A percentile compares a stretch with the other conserved stretches of the same genome.
Conservation (phyloP, 2,888 invertebrate genomes). For the Notocelia uddmanniana region DNA sequence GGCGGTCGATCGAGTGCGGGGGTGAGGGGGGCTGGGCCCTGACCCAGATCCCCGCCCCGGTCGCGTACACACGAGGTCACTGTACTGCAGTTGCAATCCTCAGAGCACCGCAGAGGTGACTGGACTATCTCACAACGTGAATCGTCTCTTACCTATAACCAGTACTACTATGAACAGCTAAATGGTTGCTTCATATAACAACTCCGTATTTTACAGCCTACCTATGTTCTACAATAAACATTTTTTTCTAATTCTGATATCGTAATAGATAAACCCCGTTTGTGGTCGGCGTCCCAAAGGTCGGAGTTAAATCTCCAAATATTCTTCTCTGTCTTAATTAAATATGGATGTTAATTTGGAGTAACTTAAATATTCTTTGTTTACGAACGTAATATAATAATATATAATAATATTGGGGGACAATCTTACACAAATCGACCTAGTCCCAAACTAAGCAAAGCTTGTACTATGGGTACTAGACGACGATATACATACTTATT, state of each 20-base stretch:
- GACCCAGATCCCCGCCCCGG: constrained; percentile 69
- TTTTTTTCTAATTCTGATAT: no score
- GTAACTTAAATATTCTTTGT: constrained; percentile 2
- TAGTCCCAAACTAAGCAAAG: no score
- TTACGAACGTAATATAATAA: constrained; percentile 15
- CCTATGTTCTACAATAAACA: no score
- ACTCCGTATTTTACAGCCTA: no score
- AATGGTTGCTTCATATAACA: constrained; percentile 35
- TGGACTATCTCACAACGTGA: constrained; percentile 63
- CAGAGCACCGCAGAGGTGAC: constrained; percentile 72
- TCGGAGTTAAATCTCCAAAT: background rate
- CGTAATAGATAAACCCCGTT: background rate
- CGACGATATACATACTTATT: no score
- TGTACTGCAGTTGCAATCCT: constrained; percentile 83
- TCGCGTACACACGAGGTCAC: constrained; percentile 83
- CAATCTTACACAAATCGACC: no score
- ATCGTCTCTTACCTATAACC: constrained; percentile 43
- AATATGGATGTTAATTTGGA: background rate
- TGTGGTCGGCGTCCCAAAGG: background rate
- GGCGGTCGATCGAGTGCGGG: constrained; percentile 80
- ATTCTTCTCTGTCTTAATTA: background rate
- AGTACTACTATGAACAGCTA: constrained; percentile 27
- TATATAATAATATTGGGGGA: no score
- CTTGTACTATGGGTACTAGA: no score
- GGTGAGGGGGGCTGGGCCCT: constrained; percentile 64